These are phyloP conservation scores for Lampris megalopsis DNA, from an alignment of 2,113 vertebrate species.

Conservation along the genomic window DNA sequence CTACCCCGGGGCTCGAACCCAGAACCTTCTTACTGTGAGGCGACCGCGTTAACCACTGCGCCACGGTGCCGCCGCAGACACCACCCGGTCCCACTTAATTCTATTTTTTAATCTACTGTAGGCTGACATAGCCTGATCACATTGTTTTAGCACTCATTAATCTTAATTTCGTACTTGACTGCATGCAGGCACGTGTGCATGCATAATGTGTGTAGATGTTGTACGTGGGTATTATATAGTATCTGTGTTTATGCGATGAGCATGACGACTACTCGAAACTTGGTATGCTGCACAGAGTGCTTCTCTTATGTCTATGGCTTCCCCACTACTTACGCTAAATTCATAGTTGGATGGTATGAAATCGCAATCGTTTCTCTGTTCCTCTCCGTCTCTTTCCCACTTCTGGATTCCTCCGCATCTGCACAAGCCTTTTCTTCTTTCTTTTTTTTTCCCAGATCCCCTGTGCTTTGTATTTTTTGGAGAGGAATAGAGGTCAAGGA, in stretches of 20 bases:
- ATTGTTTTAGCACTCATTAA: too few species aligned
- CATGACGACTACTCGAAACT: neutral
- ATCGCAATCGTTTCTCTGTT: slow-evolving; percentile 25
- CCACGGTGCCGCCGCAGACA: too few species aligned
- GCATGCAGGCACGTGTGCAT: neutral
- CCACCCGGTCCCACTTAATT: too few species aligned
- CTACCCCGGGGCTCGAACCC: too few species aligned
- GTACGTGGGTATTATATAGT: slow-evolving; percentile 2
- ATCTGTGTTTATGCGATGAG: neutral
- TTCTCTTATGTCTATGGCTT: too few species aligned
- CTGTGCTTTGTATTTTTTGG: slow-evolving; percentile 58
- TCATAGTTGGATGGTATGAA: too few species aligned
- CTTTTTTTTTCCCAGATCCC: slow-evolving; percentile 13
- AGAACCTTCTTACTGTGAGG: too few species aligned
- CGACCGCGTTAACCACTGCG: too few species aligned
- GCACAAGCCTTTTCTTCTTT: slow-evolving; percentile 35
- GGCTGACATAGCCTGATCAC: too few species aligned
- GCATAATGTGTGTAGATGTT: slow-evolving; percentile 3
- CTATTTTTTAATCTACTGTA: too few species aligned
- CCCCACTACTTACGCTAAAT: too few species aligned
- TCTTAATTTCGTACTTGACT: neutral
- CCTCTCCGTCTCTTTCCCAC: neutral
- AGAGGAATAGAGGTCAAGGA: slow-evolving; percentile 75
- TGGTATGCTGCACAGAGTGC: too few species aligned
- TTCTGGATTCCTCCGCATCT: slow-evolving; percentile 16